Percentiles rank a stretch among this genome's conserved stretches.
Evolutionary conservation across 2,113 vertebrate species (phyloP).

Genomic region (Anguilla japonica): DNA sequence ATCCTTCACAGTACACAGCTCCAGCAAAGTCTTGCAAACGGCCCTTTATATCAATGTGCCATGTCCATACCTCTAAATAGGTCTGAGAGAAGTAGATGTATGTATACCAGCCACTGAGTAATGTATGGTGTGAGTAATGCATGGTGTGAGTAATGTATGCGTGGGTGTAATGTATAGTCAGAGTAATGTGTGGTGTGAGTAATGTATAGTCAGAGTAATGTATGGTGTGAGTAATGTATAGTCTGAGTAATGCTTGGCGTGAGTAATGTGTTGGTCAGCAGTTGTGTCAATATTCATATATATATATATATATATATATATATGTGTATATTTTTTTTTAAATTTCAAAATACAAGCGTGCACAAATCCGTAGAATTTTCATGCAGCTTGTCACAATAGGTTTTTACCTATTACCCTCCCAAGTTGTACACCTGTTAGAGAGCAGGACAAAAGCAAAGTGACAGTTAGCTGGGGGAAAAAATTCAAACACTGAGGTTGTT

Average conservation of each 20-base stretch:
- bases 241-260: too few species aligned
- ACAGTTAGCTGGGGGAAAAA: not conserved
- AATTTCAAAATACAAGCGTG: too few species aligned
- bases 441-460: not conserved
- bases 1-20: conserved; percentile 78
- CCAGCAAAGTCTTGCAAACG: conserved; percentile 78
- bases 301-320: too few species aligned
- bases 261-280: too few species aligned
- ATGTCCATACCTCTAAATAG: conserved; percentile 71
- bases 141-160: conserved; percentile 63
- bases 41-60: conserved; percentile 77
- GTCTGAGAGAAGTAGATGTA: conserved; percentile 71
- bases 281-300: too few species aligned
- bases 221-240: too few species aligned
- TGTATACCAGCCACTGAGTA: conserved; percentile 72
- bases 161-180: conserved; percentile 74
- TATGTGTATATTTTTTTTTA: too few species aligned
- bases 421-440: not conserved
- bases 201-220: not conserved
- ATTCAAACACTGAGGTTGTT: not conserved
- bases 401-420: not conserved
- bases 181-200: conserved; percentile 67
- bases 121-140: conserved; percentile 68
- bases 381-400: not conserved
- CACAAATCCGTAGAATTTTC: not conserved